Evolutionary conservation across 2,888 invertebrate genomes (phyloP).

Genomic region (Plebejus argus): DNA sequence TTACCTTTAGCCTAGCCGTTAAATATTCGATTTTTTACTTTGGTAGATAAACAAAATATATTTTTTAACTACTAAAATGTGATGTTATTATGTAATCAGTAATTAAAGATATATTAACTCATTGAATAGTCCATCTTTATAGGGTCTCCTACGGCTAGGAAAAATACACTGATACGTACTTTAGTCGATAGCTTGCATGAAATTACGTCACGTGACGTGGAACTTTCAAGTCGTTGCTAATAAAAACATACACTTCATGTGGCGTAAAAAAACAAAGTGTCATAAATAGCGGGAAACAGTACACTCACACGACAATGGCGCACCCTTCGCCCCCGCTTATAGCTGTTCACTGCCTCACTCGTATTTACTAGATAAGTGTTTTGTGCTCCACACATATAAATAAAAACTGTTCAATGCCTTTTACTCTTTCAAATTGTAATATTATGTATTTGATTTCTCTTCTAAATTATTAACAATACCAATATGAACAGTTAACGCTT

Average conservation of each 20-base stretch:
- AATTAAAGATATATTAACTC: too few species aligned
- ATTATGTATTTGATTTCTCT: not conserved
- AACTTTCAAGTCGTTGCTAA: slow-evolving; percentile 7
- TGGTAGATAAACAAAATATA: too few species aligned
- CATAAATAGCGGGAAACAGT: slow-evolving; percentile 18
- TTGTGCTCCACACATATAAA: slow-evolving; percentile 4
- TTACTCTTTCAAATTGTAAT: not conserved
- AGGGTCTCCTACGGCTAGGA: not conserved
- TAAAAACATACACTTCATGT: slow-evolving; percentile 11
- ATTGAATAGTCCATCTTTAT: not conserved
- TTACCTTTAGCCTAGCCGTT: too few species aligned
- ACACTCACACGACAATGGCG: slow-evolving; percentile 16
- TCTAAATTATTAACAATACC: not conserved
- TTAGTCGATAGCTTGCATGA: not conserved
- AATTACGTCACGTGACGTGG: not conserved
- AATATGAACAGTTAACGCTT: not conserved
- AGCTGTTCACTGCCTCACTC: not conserved
- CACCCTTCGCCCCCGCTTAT: slow-evolving; percentile 16
- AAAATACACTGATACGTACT: not conserved
- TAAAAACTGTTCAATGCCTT: not conserved
- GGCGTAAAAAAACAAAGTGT: not conserved
- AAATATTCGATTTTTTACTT: too few species aligned
- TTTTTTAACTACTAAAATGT: too few species aligned
- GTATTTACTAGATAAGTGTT: slow-evolving; percentile 14
- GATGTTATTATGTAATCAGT: too few species aligned